Evolutionary conservation across 2,888 invertebrate species (phyloP), one percentile per base, ranked within the genome.

Genomic region (Agrenia bidenticulata): DNA sequence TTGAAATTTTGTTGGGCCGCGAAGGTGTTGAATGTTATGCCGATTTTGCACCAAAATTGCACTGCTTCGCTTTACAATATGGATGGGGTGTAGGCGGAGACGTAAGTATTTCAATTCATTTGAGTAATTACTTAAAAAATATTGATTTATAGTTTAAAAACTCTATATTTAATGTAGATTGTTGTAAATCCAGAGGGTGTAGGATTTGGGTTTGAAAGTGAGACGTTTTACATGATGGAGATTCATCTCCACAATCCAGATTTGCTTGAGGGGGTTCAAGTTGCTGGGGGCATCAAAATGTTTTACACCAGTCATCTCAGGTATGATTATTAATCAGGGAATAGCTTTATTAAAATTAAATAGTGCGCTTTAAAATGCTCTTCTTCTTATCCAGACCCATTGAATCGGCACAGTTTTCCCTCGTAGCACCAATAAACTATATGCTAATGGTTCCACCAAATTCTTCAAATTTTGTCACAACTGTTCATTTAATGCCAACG

Each of bases 221-320:
- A 87, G 2, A n/a, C n/a, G n/a, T 93, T 88, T 81, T 93, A 90
- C 81, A 90, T 93, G 89, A 83, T 94, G 55, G 93, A 94, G 81
- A 88, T 92, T 76, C 94, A 94, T 82, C 94, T 92, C 79, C 92
- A 94, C 79, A 94, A 94, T 69, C 80, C 80, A 2, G 17, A 64
- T 5, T 37, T 59, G 39, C 53, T 66, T 1, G 11, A 26, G 49
- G 63, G 65, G 19, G 67, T 65, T 24, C 65, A 66, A 53, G 69
- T 74, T 51, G 59, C 65, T 45, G 71, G 72, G 32, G 74, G 74
- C 2, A 64, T 74, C 0, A 61, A 67, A 58, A 53, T 70, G n/a
- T 69, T 67, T 37, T 71, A 73, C 64, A 70, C 72, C 15, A 59
- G 61, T n/a, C 60, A 73, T 23, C 54, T 71, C 7, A 63, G 74